Base-by-base conservation (phyloP, 2,797 vertebrate species). In the Lithobates pipiens region DNA sequence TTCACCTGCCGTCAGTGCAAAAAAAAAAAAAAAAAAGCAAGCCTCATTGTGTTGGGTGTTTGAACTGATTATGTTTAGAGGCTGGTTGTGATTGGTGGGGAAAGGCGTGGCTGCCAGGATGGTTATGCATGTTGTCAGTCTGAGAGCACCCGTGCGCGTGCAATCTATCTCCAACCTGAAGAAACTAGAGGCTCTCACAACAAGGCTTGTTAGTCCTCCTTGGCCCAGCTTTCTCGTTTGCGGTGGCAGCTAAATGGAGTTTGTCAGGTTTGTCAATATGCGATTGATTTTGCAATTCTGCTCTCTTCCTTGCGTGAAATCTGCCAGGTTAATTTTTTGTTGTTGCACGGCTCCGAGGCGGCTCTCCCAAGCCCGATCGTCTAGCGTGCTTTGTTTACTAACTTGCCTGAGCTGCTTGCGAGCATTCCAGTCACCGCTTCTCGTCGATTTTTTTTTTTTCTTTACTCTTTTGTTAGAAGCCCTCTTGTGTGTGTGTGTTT, bases 211-310 rank as follows among this genome's bases (percentile, higher is more conserved):
- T 93, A 92, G 90, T 93, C 94, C 93, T 93, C 93, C 95, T 68
- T 95, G 94, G 95, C 96, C 94, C 96, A 92, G 95, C 94, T 92
- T 95, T 96, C 94, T 95, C 96, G 94, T 96, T 96, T 96, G 96
- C 94, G 93, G 95, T 95, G 95, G 95, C 96, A 97, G 96, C 96
- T 97, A 96, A 96, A 98, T 98, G 97, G 97, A 98, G 96, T 96
- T 97, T 97, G 96, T 96, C 97, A 98, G 97, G 97, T 98, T 96
- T 96, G 97, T 98, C 96, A 96, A 96, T 95, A 93, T 94, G n/a
- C 2, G 94, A 95, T 96, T 95, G 95, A 95, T 95, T 96, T 94
- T 93, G 89, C 94, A 93, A 93, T 94, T 81, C 90, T 93, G 89
- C 89, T 91, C 89, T 84, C 89, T 92, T 86, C 80, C 88, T 92